Evolutionary conservation across 2,113 vertebrate genomes (phyloP), one percentile per base, ranked within the genome.

Genomic region (Hippoglossus stenolepis): DNA sequence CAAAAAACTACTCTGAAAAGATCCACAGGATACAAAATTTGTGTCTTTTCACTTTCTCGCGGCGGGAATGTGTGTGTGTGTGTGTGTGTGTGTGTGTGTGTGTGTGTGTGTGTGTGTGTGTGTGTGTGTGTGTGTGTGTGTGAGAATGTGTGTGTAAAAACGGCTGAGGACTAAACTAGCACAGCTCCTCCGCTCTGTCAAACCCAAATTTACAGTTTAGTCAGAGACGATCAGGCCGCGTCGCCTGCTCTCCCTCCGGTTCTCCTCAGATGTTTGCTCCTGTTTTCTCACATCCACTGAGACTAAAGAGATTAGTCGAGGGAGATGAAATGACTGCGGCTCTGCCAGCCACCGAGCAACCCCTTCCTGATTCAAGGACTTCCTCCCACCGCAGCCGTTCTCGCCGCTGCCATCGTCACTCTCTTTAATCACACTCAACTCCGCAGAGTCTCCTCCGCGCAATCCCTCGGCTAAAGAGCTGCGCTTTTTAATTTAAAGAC

Each of bases 251-350:
- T 58, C 69, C 56, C 60, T 66, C 69, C 56, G 51, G 72, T 38
- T 54, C 73, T 47, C 69, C 6, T 75, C 81, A 83, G 69, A 49
- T 65, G 68, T 83, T 75, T 70, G 56, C 68, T 43, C 70, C 77
- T 23, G 72, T 77, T 80, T 76, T 51, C 88, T 78, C 80, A 75
- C 83, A 80, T 77, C 62, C 51, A 73, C 82, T 77, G 78, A 79
- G 75, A 90, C 84, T 73, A 84, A 89, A 89, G 77, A 75, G 89
- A 90, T 89, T 86, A 89, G 60, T 70, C 7, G 20, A 53, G 79
- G 77, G 82, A 77, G 80, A 82, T 74, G 89, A 89, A 75, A 73
- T 53, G 43, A 77, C 85, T 57, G 43, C 1, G 24, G 62, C 77
- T 88, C 75, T 82, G 86, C 83, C 87, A 86, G 75, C 74, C 79